Conservation (phyloP, 2,113 vertebrate genomes). For the Phaethornis superciliosus region DNA sequence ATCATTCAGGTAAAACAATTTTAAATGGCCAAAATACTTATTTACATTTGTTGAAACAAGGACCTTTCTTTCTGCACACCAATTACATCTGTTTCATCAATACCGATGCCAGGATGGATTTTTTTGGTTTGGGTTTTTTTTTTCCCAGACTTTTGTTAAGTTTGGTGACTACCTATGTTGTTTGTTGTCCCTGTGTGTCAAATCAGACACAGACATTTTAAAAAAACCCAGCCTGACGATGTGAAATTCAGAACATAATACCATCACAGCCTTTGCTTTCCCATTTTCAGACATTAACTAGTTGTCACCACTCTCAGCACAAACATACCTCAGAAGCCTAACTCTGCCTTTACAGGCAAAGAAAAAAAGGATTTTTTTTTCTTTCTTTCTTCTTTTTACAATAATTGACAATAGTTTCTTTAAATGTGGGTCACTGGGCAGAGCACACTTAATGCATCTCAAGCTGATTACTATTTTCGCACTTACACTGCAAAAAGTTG, state of each 20-base stretch:
- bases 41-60: neutral
- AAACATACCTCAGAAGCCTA: slow-evolving; percentile 29
- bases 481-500: slow-evolving; percentile 44
- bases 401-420: slow-evolving; percentile 50
- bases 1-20: slow-evolving; percentile 65
- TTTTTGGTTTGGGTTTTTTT: neutral
- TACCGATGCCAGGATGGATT: neutral
- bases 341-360: slow-evolving; percentile 61
- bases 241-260: slow-evolving; percentile 27
- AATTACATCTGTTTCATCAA: neutral
- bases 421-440: slow-evolving; percentile 66
- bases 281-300: slow-evolving; percentile 14
- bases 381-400: neutral
- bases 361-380: slow-evolving; percentile 5
- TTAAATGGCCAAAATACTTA: neutral
- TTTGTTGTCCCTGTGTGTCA: neutral
- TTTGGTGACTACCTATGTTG: neutral
- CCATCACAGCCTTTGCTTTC: slow-evolving; percentile 22
- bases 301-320: slow-evolving; percentile 11
- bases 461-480: slow-evolving; percentile 51
- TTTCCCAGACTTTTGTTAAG: slow-evolving; percentile 31
- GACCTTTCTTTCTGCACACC: slow-evolving; percentile 24
- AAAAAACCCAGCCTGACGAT: neutral
- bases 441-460: slow-evolving; percentile 19
- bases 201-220: neutral